These are phyloP conservation scores for Philereme transversata DNA, from an alignment of 2,888 invertebrate species.

Conservation along the genomic window DNA sequence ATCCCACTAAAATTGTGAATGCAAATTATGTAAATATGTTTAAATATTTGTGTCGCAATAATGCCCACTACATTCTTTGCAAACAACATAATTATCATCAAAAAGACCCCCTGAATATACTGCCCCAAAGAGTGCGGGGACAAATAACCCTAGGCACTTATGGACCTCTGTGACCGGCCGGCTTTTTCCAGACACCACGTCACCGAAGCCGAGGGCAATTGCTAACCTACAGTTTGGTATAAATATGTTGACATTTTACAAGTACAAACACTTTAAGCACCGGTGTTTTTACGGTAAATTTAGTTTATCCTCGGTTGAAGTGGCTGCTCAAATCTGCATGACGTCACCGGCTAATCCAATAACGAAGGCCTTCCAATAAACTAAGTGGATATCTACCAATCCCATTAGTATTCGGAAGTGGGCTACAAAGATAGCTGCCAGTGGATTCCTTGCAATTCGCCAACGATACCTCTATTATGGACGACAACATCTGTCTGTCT, in stretches of 20 bases:
- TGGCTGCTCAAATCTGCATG: constrained; percentile 36
- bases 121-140: too few relatives aligned
- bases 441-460: constrained; percentile 40
- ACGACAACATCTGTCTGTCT: neutral
- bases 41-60: too few relatives aligned
- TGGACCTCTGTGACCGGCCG: too few relatives aligned
- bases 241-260: neutral
- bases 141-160: too few relatives aligned
- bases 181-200: too few relatives aligned
- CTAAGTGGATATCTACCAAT: constrained; percentile 41
- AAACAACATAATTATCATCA: too few relatives aligned
- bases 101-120: too few relatives aligned
- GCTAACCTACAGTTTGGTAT: too few relatives aligned
- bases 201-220: too few relatives aligned
- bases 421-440: constrained; percentile 39
- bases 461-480: constrained; percentile 24
- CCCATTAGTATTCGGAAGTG: constrained; percentile 42
- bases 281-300: constrained; percentile 8
- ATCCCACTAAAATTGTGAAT: too few relatives aligned
- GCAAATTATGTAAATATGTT: too few relatives aligned
- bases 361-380: constrained; percentile 35
- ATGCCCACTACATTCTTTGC: too few relatives aligned
- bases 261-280: constrained; percentile 2
- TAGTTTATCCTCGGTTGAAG: constrained; percentile 35
- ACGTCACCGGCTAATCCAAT: constrained; percentile 42